Evolutionary conservation across 2,888 invertebrate species (phyloP).

Genomic region (Pegoplata infirma): DNA sequence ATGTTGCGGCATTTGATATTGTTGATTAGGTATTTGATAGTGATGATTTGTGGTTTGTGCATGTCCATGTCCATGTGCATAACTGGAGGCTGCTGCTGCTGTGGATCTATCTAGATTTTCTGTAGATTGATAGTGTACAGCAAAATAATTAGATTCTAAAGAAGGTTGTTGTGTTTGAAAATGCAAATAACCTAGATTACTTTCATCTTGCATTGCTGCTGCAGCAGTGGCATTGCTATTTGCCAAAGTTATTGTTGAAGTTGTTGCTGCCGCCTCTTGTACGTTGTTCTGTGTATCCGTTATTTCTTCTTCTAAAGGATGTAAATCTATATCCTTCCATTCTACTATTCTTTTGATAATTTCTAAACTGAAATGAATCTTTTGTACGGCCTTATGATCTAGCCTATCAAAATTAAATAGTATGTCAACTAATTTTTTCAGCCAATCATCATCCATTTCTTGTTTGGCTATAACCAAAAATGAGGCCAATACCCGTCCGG

Average conservation of each 20-base stretch:
- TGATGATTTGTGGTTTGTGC: slow-evolving; percentile 27
- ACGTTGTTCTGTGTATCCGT: slow-evolving; percentile 49
- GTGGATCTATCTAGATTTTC: slow-evolving; percentile 39
- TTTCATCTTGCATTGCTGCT: slow-evolving; percentile 27
- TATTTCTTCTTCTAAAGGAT: slow-evolving; percentile 86
- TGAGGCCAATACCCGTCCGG: slow-evolving; percentile 88
- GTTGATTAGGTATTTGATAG: slow-evolving; percentile 26
- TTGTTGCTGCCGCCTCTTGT: background rate
- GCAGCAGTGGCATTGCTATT: slow-evolving; percentile 1
- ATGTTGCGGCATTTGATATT: slow-evolving; percentile 22
- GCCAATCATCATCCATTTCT: slow-evolving; percentile 88
- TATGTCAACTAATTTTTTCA: slow-evolving; percentile 87
- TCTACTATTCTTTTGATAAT: slow-evolving; percentile 92
- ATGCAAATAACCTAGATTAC: slow-evolving; percentile 69
- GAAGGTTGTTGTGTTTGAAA: slow-evolving; percentile 72
- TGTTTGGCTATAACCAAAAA: slow-evolving; percentile 91
- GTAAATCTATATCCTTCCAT: slow-evolving; percentile 90
- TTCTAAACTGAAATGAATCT: slow-evolving; percentile 90
- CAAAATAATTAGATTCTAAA: slow-evolving; percentile 77
- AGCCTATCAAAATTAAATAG: slow-evolving; percentile 82
- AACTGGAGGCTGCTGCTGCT: too few relatives aligned
- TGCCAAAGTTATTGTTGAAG: background rate
- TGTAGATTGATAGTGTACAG: slow-evolving; percentile 71
- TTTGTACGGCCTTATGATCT: slow-evolving; percentile 84
- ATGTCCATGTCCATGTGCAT: too few relatives aligned